Evolutionary conservation across 2,113 vertebrate species (phyloP).

Genomic region (Gadus macrocephalus): DNA sequence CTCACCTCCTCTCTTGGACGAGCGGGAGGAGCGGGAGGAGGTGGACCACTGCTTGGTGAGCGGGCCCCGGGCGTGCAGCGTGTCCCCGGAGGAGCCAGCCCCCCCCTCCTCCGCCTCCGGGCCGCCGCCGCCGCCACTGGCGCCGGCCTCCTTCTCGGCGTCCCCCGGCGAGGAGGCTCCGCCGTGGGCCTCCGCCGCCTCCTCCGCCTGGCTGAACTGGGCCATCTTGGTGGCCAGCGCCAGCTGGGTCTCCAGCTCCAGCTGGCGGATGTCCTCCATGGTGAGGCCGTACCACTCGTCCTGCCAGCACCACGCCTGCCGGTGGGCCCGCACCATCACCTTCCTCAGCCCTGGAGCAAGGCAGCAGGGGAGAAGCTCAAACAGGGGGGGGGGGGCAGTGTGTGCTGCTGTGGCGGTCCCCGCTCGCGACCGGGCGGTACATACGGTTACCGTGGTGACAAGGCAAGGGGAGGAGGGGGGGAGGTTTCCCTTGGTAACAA

Average conservation of each 20-base stretch:
- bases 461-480: too few species aligned
- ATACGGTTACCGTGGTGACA: too few species aligned
- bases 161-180: conserved; percentile 55
- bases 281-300: conserved; percentile 96
- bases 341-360: conserved; percentile 80
- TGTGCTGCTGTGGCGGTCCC: too few species aligned
- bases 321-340: conserved; percentile 94
- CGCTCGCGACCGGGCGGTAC: too few species aligned
- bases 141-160: conserved; percentile 71
- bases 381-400: too few species aligned
- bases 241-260: conserved; percentile 93
- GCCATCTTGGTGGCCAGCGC: conserved; percentile 94
- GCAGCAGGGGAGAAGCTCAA: background rate
- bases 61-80: conserved; percentile 76
- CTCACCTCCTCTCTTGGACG: conserved; percentile 96
- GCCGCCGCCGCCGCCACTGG: conserved; percentile 32
- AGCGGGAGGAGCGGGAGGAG: conserved; percentile 91
- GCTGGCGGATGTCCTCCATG: conserved; percentile 93
- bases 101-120: conserved; percentile 68
- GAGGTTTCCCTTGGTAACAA: too few species aligned
- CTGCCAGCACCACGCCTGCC: conserved; percentile 99
- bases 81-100: conserved; percentile 59
- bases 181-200: conserved; percentile 56
- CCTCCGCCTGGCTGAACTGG: conserved; percentile 79
- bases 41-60: conserved; percentile 99